Conservation (phyloP, 2,888 invertebrate species). For the Xylocampa areola region DNA sequence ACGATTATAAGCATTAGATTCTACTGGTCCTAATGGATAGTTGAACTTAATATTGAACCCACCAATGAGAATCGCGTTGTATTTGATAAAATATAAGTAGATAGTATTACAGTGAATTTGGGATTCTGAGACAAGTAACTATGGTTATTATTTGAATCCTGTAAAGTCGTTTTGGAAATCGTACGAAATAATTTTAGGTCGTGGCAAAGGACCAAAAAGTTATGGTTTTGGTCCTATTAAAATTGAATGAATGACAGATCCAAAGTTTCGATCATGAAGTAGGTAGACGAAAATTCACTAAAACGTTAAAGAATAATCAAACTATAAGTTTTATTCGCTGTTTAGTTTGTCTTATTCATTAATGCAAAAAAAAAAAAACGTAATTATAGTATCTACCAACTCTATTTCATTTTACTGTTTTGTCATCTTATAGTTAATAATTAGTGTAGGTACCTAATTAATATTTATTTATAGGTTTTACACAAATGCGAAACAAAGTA, state of each 20-base stretch:
- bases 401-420: too few relatives aligned
- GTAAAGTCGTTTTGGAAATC: slow-evolving; percentile 2
- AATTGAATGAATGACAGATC: too few relatives aligned
- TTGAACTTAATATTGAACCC: slow-evolving; percentile 57
- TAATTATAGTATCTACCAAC: too few relatives aligned
- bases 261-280: too few relatives aligned
- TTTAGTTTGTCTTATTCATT: too few relatives aligned
- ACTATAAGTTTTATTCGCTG: too few relatives aligned
- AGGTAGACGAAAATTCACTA: too few relatives aligned
- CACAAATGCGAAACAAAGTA: slow-evolving; percentile 63
- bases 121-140: slow-evolving; percentile 4
- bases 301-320: too few relatives aligned
- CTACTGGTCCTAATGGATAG: slow-evolving; percentile 22
- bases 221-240: too few relatives aligned
- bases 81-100: slow-evolving; percentile 41
- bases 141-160: neutral
- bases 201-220: too few relatives aligned
- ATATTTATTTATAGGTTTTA: slow-evolving; percentile 54
- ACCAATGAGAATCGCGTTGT: slow-evolving; percentile 47
- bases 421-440: slow-evolving; percentile 12
- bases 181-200: neutral
- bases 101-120: slow-evolving; percentile 29
- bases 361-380: too few relatives aligned
- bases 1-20: neutral
- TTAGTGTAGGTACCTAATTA: slow-evolving; percentile 50